These are phyloP conservation scores for Oenanthe melanoleuca DNA, from an alignment of 2,113 vertebrate genomes.

Conservation along the genomic window DNA sequence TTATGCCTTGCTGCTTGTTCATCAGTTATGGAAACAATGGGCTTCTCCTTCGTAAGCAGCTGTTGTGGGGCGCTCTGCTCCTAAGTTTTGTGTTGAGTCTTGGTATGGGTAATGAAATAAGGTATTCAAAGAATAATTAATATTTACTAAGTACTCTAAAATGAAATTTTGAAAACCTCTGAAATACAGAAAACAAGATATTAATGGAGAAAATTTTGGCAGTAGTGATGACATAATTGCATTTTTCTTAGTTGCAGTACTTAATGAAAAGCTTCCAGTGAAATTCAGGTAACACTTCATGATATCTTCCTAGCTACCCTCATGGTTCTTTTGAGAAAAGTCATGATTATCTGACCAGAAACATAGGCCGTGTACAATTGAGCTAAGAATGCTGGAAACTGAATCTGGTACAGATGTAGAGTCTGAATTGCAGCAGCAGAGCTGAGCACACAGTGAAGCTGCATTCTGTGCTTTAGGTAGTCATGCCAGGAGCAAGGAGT, in stretches of 20 bases:
- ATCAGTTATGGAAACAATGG: neutral
- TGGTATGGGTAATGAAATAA: neutral
- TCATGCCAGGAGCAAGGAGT: fast-evolving
- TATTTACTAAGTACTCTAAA: neutral
- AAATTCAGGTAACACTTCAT: neutral
- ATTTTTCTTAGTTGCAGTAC: neutral
- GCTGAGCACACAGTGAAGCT: neutral
- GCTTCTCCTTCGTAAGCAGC: neutral
- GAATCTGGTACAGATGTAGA: neutral
- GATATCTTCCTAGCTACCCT: neutral
- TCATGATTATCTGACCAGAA: neutral
- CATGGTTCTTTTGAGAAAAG: neutral
- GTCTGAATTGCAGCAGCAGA: neutral
- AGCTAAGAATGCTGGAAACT: neutral
- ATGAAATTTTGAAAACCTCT: neutral
- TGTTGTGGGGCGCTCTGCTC: neutral
- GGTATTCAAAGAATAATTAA: neutral
- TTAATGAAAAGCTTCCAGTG: neutral
- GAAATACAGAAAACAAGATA: neutral
- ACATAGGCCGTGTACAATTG: neutral
- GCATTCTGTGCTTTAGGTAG: neutral
- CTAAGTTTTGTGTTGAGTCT: neutral
- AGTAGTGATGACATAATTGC: neutral
- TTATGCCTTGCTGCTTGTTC: neutral
- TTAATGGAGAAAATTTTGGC: neutral